A percentile compares a stretch with the other conserved stretches of the same genome.
Evolutionary conservation across 2,888 invertebrate species (phyloP).

Genomic region (Coremacera marginata): DNA sequence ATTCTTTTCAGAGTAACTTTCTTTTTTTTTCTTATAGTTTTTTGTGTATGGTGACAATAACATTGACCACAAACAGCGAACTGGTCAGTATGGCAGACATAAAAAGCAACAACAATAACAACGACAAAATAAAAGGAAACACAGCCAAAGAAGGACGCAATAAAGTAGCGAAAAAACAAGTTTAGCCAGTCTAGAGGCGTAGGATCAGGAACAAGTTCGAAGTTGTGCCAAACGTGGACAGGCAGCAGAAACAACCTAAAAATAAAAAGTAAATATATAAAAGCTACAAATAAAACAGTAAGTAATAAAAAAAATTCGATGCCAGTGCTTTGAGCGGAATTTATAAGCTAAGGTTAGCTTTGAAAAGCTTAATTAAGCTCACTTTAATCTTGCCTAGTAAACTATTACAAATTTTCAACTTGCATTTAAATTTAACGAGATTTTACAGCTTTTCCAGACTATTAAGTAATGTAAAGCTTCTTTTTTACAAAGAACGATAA

Average conservation of each 20-base stretch:
- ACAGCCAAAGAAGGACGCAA: slow-evolving; percentile 1
- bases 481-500: too few relatives aligned
- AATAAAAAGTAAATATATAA: neutral
- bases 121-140: neutral
- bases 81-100: slow-evolving; percentile 14
- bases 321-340: neutral
- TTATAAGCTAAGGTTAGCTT: neutral
- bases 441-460: too few relatives aligned
- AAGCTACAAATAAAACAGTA: neutral
- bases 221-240: neutral
- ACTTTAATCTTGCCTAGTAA: too few relatives aligned
- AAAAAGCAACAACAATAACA: neutral
- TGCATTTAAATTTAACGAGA: too few relatives aligned
- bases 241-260: neutral
- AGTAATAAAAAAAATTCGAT: neutral
- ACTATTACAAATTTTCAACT: too few relatives aligned
- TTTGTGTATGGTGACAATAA: slow-evolving; percentile 34
- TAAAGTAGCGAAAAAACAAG: slow-evolving; percentile 36
- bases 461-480: too few relatives aligned
- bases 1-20: neutral
- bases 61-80: slow-evolving; percentile 36
- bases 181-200: slow-evolving; percentile 34
- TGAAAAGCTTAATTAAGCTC: neutral
- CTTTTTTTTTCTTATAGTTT: neutral
- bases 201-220: slow-evolving; percentile 10